These are phyloP conservation scores for Camponotus vicinus DNA, from an alignment of 1,140 invertebrate genomes.

Conservation along the genomic window DNA sequence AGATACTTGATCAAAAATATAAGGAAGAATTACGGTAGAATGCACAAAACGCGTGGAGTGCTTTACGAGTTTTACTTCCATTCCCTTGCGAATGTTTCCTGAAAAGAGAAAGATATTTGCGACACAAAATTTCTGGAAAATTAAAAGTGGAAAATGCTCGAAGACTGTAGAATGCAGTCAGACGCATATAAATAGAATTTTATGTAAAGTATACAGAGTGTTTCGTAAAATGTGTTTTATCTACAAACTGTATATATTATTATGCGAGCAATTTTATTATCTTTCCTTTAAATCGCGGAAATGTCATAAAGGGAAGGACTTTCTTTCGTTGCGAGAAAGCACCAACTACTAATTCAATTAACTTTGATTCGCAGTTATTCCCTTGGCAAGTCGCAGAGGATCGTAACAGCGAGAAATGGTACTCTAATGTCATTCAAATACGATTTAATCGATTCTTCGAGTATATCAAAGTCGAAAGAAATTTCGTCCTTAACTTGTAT, in stretches of 20 bases:
- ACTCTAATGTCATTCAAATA: conserved; percentile 44
- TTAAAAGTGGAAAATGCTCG: background rate
- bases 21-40: conserved; percentile 16
- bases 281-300: conserved; percentile 13
- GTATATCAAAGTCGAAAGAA: conserved; percentile 13
- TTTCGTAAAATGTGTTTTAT: background rate
- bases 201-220: background rate
- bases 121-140: background rate
- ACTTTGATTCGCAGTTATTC: conserved; percentile 27
- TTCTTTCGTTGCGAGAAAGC: background rate
- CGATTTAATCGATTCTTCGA: conserved; percentile 26
- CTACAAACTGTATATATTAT: background rate
- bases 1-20: conserved; percentile 23
- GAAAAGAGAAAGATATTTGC: background rate
- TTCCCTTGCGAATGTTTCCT: background rate
- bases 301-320: background rate
- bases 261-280: background rate
- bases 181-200: background rate
- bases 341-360: conserved; percentile 37
- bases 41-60: background rate
- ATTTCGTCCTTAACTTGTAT: background rate
- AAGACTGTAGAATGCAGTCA: background rate
- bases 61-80: background rate
- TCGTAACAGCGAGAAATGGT: conserved; percentile 25
- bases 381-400: background rate